A percentile compares a stretch with the other conserved stretches of the same genome.
phyloP scores from a whole-genome alignment of 2,113 vertebrate species.

The Lontra canadensis region DNA sequence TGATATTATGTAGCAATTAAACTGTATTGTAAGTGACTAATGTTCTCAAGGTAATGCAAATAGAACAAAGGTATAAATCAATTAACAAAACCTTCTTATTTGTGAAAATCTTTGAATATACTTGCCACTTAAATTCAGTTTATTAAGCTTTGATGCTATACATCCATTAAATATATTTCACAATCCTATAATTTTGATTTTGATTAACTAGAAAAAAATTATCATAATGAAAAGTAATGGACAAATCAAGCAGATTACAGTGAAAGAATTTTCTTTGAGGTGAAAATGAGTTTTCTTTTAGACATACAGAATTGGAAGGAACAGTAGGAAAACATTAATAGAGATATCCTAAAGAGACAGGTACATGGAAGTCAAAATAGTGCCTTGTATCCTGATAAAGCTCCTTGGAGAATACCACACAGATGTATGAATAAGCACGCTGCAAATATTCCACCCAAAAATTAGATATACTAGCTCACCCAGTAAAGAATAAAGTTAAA shows the following conservation, averaged over 20 bases:
- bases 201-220: not conserved
- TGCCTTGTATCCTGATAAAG: not conserved
- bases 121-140: not conserved
- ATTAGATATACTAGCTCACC: not conserved
- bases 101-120: not conserved
- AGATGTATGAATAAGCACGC: not conserved
- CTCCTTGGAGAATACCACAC: not conserved
- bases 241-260: not conserved
- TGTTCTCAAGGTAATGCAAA: not conserved
- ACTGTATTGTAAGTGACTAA: not conserved
- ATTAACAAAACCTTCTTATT: not conserved
- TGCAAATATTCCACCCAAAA: not conserved
- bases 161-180: not conserved
- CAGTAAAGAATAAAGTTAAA: not conserved
- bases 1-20: not conserved
- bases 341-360: not conserved
- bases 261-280: not conserved
- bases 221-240: not conserved
- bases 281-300: conserved; percentile 49
- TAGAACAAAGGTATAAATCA: not conserved
- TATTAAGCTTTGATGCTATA: not conserved
- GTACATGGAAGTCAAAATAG: not conserved
- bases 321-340: not conserved
- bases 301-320: not conserved
- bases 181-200: not conserved